Evolutionary conservation across 2,888 invertebrate species (phyloP).

Genomic region (Odiellus spinosus): DNA sequence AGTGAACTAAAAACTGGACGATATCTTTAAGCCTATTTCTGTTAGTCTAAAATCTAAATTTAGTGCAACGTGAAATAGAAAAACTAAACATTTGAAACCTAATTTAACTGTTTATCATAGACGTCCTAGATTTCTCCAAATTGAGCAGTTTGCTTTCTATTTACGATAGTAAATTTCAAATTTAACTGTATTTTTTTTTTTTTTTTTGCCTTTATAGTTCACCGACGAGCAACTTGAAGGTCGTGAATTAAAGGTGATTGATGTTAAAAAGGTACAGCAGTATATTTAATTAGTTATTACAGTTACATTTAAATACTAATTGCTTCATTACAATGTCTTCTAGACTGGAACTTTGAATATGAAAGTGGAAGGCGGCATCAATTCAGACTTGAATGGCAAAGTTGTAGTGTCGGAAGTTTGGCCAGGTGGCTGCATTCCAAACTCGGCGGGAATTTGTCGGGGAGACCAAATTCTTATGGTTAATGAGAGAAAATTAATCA

Average conservation of each 20-base stretch:
- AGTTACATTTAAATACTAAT: too few species aligned
- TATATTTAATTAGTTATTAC: too few species aligned
- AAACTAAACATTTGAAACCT: too few species aligned
- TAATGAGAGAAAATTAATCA: conserved; percentile 1
- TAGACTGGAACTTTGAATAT: conserved; percentile 4
- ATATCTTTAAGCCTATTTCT: too few species aligned
- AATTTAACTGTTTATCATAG: too few species aligned
- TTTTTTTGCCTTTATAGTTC: neutral
- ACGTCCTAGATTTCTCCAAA: too few species aligned
- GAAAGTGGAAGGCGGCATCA: conserved; percentile 5
- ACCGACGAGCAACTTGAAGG: neutral
- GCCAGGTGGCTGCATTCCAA: conserved; percentile 1
- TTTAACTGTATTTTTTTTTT: neutral
- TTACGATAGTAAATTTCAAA: too few species aligned
- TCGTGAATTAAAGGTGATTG: neutral
- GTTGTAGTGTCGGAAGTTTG: conserved; percentile 3
- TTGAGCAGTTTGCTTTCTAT: too few species aligned
- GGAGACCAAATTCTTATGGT: conserved; percentile 4
- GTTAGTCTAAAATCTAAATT: too few species aligned
- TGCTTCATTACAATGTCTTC: neutral
- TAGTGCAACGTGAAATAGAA: too few species aligned
- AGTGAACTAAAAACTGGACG: too few species aligned
- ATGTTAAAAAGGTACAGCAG: conserved; percentile 1
- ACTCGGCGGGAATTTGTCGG: neutral
- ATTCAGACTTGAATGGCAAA: conserved; percentile 3